Base-by-base conservation (phyloP, 1,140 invertebrate species). In the Hypothenemus hampei region DNA sequence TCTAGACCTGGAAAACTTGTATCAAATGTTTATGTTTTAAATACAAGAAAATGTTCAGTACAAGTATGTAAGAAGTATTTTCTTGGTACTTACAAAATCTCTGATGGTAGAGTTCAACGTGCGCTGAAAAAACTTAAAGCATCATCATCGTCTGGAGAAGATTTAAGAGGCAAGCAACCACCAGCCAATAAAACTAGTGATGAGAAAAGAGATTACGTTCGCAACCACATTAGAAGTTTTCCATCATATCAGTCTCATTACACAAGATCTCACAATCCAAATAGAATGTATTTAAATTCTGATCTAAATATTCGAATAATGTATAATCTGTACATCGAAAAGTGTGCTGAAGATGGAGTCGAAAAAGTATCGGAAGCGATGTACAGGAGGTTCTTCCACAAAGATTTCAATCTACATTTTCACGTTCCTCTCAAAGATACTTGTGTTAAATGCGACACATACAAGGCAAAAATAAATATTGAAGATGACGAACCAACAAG, bases 391-490 rank as follows among this genome's bases (percentile, higher is more conserved):
- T 16, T 47, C 7, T 48, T 47, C 13, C 37, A 37, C 29, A 24
- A 29, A 39, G 22, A 55, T 6, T 37, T 47, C 10, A 48, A 47
- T 40, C 22, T 55, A 19, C 24, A 23, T 39, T 47, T 37, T 36
- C 37, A 47, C n/a, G 3, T 15, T n/a, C 44, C 45, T 4, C 7
- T 6, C 11, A 31, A 24, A 20, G 36, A 56, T 20, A 39, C 53
- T n/a, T 56, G 36, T 44, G 22, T 37, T 13, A 48, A 13, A 13
- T 56, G 53, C 16, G 45, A 56, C 20, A n/a, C 13, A 3, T 56
- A 15, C n/a, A 43, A 57, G 11, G 11, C 43, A 2, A 50, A 15
- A 50, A 57, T 22, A 10, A 2, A 13, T 8, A 29, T 4, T 20
- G 13, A 11, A 16, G 11, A 40, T 22, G 29, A 49, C 33, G 39